phyloP scores from a whole-genome alignment of 2,113 vertebrate species.

The Otus sunia region DNA sequence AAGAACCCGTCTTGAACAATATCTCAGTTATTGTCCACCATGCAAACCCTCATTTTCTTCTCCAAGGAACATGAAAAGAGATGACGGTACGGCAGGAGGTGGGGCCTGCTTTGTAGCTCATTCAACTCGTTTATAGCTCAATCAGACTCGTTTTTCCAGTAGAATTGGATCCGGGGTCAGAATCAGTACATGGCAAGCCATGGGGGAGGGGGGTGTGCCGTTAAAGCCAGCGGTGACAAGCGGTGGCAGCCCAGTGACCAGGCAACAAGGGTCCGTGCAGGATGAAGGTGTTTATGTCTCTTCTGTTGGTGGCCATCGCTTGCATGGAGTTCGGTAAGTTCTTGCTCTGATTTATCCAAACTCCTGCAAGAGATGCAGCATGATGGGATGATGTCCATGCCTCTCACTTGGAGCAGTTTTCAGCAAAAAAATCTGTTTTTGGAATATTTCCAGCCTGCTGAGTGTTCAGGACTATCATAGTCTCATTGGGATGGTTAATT shows the following conservation, averaged over 20 bases:
- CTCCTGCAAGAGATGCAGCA: background rate
- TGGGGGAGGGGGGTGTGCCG: background rate
- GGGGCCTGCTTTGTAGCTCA: background rate
- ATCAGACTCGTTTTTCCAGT: background rate
- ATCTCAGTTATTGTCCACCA: background rate
- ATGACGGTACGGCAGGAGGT: background rate
- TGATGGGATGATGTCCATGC: background rate
- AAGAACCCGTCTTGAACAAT: background rate
- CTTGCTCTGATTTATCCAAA: background rate
- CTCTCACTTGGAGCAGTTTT: background rate
- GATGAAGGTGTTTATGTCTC: conserved; percentile 32
- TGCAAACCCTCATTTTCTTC: background rate
- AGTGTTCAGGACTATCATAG: background rate
- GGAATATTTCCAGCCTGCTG: background rate
- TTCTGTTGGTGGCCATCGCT: background rate
- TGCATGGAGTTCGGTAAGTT: conserved; percentile 1
- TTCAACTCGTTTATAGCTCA: background rate
- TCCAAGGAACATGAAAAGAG: conserved; percentile 25
- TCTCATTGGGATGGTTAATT: background rate
- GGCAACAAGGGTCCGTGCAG: background rate
- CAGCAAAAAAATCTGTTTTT: background rate
- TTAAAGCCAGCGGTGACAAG: background rate
- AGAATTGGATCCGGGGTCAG: background rate
- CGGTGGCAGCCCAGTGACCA: background rate
- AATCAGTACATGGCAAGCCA: background rate